Evolutionary conservation across 2,797 vertebrate genomes (phyloP).

Genomic region (Aphelocoma californica): DNA sequence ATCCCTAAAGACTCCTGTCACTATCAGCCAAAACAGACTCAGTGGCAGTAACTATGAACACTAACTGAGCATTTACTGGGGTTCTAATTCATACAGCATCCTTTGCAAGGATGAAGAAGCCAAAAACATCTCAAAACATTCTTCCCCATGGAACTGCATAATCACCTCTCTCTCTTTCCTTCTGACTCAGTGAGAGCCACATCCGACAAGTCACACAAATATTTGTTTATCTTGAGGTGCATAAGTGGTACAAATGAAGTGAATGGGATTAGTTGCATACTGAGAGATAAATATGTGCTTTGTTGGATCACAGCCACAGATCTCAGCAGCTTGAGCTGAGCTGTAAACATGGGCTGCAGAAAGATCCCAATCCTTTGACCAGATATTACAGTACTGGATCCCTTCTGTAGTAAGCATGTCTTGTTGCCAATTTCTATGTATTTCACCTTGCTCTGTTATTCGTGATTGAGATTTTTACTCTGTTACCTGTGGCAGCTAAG

Average conservation of each 20-base stretch:
- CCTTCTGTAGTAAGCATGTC: not conserved
- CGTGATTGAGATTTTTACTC: not conserved
- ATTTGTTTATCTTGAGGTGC: constrained; percentile 2
- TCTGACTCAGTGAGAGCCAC: not conserved
- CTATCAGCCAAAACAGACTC: not conserved
- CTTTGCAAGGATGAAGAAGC: not conserved
- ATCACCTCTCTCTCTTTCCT: not conserved
- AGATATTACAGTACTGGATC: not conserved
- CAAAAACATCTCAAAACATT: not conserved
- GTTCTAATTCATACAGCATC: not conserved
- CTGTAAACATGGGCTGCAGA: not conserved
- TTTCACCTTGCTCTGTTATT: not conserved
- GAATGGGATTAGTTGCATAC: not conserved
- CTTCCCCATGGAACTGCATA: not conserved
- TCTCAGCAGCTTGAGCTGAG: not conserved
- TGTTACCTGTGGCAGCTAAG: not conserved
- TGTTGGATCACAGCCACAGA: constrained; percentile 17
- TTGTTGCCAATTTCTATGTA: not conserved
- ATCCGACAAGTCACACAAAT: not conserved
- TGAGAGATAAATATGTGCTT: not conserved
- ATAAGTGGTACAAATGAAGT: constrained; percentile 19
- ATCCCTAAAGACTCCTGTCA: not conserved
- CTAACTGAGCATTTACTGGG: not conserved
- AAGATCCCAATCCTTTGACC: not conserved
- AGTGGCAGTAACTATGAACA: not conserved